Percentiles rank a stretch among this genome's conserved stretches.
Evolutionary conservation across 1,140 invertebrate genomes (phyloP).

Genomic region (Adelges cooleyi): DNA sequence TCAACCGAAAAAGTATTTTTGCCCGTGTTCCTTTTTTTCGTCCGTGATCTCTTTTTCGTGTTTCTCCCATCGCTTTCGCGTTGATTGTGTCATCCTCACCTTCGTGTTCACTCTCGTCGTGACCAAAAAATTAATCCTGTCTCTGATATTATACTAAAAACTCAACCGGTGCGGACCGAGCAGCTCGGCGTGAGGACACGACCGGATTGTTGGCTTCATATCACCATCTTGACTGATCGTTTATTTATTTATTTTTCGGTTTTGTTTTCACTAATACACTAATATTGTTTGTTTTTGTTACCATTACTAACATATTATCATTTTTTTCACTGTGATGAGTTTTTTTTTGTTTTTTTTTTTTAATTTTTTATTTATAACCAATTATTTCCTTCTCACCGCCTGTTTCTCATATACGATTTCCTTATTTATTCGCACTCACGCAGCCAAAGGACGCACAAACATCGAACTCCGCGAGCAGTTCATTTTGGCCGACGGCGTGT

Average conservation of each 20-base stretch:
- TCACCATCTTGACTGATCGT: neutral
- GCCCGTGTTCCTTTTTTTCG: no score
- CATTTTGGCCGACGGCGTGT: constrained; percentile 92
- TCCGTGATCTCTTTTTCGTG: no score
- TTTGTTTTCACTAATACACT: no score
- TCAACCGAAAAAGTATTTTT: no score
- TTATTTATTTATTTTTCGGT: neutral
- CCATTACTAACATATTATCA: neutral
- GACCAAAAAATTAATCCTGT: no score
- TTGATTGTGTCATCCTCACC: no score
- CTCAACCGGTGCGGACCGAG: no score
- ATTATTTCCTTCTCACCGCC: constrained; percentile 24
- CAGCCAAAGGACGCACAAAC: constrained; percentile 98
- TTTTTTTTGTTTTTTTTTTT: constrained; percentile 37
- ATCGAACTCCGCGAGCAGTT: constrained; percentile 97
- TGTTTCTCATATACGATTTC: constrained; percentile 21
- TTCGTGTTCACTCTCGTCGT: no score
- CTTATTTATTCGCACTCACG: constrained; percentile 19
- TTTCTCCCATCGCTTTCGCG: no score
- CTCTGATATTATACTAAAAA: no score
- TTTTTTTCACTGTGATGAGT: constrained; percentile 32
- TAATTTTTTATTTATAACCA: constrained; percentile 13
- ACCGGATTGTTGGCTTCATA: constrained; percentile 18
- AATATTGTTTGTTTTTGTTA: neutral
- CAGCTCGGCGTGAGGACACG: constrained; percentile 32